Percentiles rank a stretch among this genome's conserved stretches.
Conservation (phyloP, 1,140 invertebrate species). For the Sipha flava region DNA sequence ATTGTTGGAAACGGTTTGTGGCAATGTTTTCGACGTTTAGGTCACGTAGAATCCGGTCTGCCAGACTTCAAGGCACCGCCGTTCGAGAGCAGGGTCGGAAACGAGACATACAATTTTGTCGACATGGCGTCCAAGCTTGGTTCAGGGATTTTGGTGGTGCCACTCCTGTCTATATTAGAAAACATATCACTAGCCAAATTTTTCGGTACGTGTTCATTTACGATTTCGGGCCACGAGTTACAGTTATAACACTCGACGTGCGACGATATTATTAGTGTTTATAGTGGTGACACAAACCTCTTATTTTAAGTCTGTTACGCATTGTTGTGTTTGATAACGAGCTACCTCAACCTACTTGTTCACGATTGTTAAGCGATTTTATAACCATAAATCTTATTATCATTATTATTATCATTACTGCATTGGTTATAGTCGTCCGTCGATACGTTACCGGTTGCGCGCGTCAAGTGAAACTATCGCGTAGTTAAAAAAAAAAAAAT, state of each 20-base stretch:
- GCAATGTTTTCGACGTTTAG: constrained; percentile 39
- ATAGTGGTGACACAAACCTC: no score
- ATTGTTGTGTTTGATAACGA: no score
- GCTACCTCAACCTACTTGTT: no score
- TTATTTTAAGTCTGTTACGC: no score
- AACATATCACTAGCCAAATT: constrained; percentile 74
- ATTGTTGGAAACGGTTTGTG: background rate
- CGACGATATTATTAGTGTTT: no score
- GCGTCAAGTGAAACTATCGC: background rate
- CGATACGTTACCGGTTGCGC: no score
- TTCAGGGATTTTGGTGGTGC: constrained; percentile 68
- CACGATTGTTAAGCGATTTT: no score
- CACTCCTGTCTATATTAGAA: constrained; percentile 68
- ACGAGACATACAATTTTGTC: constrained; percentile 57
- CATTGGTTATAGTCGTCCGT: no score
- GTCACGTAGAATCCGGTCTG: constrained; percentile 59
- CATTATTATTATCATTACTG: no score
- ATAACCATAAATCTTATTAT: no score
- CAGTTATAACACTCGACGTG: no score
- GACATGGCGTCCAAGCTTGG: constrained; percentile 60
- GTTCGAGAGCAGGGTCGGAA: constrained; percentile 54
- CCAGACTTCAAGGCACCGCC: constrained; percentile 55
- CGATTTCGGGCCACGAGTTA: no score
- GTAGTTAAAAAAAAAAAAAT: background rate
- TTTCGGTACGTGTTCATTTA: constrained; percentile 52